Evolutionary conservation across 2,797 vertebrate genomes (phyloP), one percentile per base, ranked within the genome.

Genomic region (Gephyroberyx darwinii): DNA sequence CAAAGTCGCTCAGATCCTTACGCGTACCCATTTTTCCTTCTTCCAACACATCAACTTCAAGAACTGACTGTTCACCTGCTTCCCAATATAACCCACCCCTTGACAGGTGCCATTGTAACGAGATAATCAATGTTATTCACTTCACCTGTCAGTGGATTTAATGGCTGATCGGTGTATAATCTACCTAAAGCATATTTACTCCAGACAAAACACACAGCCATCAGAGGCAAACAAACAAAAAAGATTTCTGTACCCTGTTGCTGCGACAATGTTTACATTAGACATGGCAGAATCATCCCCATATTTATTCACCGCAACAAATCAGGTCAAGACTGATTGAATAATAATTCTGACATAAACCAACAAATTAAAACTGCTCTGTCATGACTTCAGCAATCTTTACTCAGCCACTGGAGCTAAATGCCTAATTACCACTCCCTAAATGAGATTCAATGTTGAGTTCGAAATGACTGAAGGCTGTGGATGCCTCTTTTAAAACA

Each of bases 311-410:
- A 77, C 52, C 17, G 17, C 48, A 39, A 20, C 19, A 74, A 69
- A 54, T 68, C 37, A 66, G 55, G 45, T n/a, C 41, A 33, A 54
- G 45, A 5, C 58, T 50, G 48, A 59, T 8, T 76, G 48, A 70
- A 71, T 68, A 71, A 70, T 37, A 68, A 45, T 45, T 59, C 53
- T 69, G 58, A 69, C 45, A 67, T 19, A 57, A 75, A 81, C 33
- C 63, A 75, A 77, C 73, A 71, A 78, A 80, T 80, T 80, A 72
- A 67, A 78, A 65, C 62, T 20, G 74, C 53, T 83, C 72, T 67
- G 53, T 72, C 65, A 65, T 68, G 69, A 81, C 78, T 83, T 31
- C 17, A 61, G 75, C 56, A 67, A 75, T 71, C 70, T 83, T 76
- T 80, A 60, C 59, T 65, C 69, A 71, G 74, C 62, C 70, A 76